These are phyloP conservation scores for Tipula confusa DNA, from an alignment of 2,888 invertebrate species.

Conservation along the genomic window DNA sequence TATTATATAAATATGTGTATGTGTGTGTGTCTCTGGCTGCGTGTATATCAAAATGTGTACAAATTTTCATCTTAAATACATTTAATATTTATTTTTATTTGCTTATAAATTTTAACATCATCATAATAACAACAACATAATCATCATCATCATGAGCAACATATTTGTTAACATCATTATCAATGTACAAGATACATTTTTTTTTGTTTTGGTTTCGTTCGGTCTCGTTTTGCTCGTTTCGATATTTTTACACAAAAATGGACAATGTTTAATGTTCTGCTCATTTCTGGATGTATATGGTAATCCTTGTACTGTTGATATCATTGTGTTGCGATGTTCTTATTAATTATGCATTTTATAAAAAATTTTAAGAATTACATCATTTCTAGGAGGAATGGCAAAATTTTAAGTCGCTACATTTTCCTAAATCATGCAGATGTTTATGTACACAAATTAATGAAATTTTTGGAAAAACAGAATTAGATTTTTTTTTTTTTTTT, in stretches of 20 bases:
- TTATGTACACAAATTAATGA: no score
- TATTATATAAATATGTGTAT: no score
- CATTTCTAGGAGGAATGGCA: no score
- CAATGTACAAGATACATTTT: neutral
- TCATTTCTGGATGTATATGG: neutral
- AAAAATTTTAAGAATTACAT: no score
- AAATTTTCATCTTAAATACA: conserved; percentile 3
- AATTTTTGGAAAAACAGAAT: no score
- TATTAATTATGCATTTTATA: neutral
- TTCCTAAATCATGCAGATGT: no score
- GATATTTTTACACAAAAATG: neutral
- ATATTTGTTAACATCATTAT: conserved; percentile 20
- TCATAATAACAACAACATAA: neutral
- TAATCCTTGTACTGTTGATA: neutral
- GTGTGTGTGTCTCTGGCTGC: neutral
- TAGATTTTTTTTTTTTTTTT: no score
- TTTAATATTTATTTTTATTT: conserved; percentile 13
- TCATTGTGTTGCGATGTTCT: neutral
- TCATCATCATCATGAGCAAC: neutral
- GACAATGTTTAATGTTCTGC: neutral
- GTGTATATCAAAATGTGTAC: neutral
- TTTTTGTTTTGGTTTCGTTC: neutral
- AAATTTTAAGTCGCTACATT: no score
- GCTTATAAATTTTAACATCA: neutral
- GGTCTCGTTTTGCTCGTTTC: neutral